Conservation (phyloP, 2,113 vertebrate genomes). For the cat (Felis catus) region F.catus_Fca126_mat1.0 CM031414.1:136729001-136729500, state of each 20-base stretch:
- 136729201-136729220: rapidly evolving
- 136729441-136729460: too few relatives aligned
- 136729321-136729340: not conserved
- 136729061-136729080: not conserved
- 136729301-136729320: not conserved
- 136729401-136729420: rapidly evolving
- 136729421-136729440: not conserved
- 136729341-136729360: not conserved
- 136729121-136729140: not conserved
- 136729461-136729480: too few relatives aligned
- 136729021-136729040: too few relatives aligned
- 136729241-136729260: too few relatives aligned
- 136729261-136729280: not conserved
- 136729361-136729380: not conserved
- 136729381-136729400: not conserved
- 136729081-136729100: too few relatives aligned
- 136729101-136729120: not conserved
- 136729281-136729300: not conserved
- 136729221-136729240: rapidly evolving
- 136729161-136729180: rapidly evolving
- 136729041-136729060: too few relatives aligned
- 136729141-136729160: not conserved
- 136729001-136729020: not conserved
- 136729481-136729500: too few relatives aligned
- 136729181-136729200: rapidly evolving